Evolutionary conservation across 2,888 invertebrate genomes (phyloP).

Genomic region (Noctuana brunneofusca): DNA sequence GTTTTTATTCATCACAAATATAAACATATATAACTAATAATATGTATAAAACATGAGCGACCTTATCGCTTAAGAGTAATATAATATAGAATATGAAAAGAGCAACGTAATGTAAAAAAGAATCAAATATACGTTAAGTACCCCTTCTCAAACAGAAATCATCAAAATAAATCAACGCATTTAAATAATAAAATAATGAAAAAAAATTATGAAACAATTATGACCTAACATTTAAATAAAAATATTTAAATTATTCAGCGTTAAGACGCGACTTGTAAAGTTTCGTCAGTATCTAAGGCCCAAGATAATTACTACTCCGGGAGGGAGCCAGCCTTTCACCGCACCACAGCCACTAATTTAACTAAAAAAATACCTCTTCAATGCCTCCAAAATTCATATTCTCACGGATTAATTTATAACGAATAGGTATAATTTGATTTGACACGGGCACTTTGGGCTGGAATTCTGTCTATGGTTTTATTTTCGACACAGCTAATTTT

Average conservation of each 20-base stretch:
- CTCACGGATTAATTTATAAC: conserved; percentile 68
- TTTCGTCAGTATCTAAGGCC: neutral
- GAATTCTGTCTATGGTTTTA: conserved; percentile 54
- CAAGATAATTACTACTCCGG: conserved; percentile 37
- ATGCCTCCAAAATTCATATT: conserved; percentile 49
- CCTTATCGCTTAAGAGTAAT: no score
- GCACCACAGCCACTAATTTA: conserved; percentile 48
- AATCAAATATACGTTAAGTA: no score
- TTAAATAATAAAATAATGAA: no score
- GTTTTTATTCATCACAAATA: no score
- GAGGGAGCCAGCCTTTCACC: conserved; percentile 44
- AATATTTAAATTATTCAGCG: neutral
- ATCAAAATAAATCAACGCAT: no score
- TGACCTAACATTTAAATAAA: no score
- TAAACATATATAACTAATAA: no score
- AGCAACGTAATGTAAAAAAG: no score
- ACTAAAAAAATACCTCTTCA: conserved; percentile 43
- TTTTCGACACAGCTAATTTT: conserved; percentile 30
- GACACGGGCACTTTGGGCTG: conserved; percentile 56
- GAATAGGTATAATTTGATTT: conserved; percentile 68
- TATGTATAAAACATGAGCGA: no score
- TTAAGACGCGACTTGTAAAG: neutral
- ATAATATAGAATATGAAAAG: no score
- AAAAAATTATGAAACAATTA: no score
- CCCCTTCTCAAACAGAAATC: no score